Evolutionary conservation across 2,888 invertebrate genomes (phyloP).

Genomic region (Dryobotodes eremita): DNA sequence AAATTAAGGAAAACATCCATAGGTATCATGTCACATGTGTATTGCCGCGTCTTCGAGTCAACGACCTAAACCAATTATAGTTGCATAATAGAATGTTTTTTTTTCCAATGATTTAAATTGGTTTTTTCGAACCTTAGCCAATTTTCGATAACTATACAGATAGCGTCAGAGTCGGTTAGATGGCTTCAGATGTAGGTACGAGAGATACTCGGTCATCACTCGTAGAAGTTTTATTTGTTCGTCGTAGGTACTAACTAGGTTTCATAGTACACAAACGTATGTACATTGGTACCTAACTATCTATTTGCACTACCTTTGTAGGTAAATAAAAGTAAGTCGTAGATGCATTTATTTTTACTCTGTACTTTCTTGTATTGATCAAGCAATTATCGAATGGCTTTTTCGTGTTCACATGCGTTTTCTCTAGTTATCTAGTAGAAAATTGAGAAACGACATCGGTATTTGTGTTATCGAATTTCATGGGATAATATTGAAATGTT

Average conservation of each 20-base stretch:
- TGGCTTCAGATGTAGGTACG: conserved; percentile 59
- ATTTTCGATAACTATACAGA: conserved; percentile 80
- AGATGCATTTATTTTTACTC: conserved; percentile 29
- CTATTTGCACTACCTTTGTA: background rate
- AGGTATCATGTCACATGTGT: conserved; percentile 76
- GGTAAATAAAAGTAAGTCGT: conserved; percentile 42
- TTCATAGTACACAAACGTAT: conserved; percentile 15
- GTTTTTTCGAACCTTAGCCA: conserved; percentile 80
- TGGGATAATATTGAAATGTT: conserved; percentile 28
- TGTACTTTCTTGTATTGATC: conserved; percentile 47
- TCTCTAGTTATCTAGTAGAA: conserved; percentile 18
- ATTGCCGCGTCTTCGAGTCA: conserved; percentile 80
- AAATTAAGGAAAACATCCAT: conserved; percentile 70
- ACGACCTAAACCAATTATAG: conserved; percentile 86
- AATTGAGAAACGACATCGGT: conserved; percentile 38
- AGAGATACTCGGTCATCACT: conserved; percentile 48
- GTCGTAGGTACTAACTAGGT: background rate
- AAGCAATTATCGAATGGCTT: conserved; percentile 38
- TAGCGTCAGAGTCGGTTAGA: conserved; percentile 75
- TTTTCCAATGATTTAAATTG: conserved; percentile 79
- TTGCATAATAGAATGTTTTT: conserved; percentile 84
- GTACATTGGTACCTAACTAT: background rate
- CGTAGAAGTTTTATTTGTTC: conserved; percentile 17
- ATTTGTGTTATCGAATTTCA: conserved; percentile 44
- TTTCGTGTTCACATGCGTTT: conserved; percentile 41